phyloP scores from a whole-genome alignment of 2,113 vertebrate genomes.

The Amphiprion percula region DNA sequence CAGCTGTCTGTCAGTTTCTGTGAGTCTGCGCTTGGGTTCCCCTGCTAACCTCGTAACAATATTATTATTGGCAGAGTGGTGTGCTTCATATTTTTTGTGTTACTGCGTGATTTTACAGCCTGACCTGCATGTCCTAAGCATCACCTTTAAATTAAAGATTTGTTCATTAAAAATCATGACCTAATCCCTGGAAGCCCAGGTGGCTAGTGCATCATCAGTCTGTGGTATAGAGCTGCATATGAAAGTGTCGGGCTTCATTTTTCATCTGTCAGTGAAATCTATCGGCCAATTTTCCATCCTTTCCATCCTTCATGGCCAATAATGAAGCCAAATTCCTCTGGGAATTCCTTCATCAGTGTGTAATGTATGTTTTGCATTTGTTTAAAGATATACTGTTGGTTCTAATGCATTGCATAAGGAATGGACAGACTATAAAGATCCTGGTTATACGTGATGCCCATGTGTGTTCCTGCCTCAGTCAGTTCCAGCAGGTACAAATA shows the following conservation, averaged over 20 bases:
- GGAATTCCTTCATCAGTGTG: background rate
- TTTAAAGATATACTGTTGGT: slow-evolving; percentile 61
- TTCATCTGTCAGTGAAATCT: slow-evolving; percentile 22
- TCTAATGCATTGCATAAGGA: slow-evolving; percentile 10
- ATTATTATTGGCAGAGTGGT: slow-evolving; percentile 11
- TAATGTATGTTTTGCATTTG: slow-evolving; percentile 17
- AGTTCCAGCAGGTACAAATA: slow-evolving; percentile 16
- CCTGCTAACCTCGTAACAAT: too few relatives aligned
- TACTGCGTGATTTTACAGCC: slow-evolving; percentile 8
- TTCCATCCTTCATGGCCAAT: slow-evolving; percentile 5
- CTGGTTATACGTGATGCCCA: slow-evolving; percentile 14
- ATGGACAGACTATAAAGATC: slow-evolving; percentile 31
- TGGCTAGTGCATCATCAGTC: background rate
- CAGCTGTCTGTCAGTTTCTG: too few relatives aligned
- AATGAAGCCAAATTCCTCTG: slow-evolving; percentile 37
- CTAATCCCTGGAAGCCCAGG: background rate
- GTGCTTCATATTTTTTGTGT: slow-evolving; percentile 9
- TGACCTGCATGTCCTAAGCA: slow-evolving; percentile 1
- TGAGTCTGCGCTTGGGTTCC: too few relatives aligned
- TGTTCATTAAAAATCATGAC: slow-evolving; percentile 18
- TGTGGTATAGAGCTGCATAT: background rate
- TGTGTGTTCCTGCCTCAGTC: slow-evolving; percentile 27
- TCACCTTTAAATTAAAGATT: slow-evolving; percentile 24
- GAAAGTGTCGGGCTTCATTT: background rate
- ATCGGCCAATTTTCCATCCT: slow-evolving; percentile 8